Conservation (phyloP, 1,140 invertebrate species). For the Pseudomyrmex pallidus region DNA sequence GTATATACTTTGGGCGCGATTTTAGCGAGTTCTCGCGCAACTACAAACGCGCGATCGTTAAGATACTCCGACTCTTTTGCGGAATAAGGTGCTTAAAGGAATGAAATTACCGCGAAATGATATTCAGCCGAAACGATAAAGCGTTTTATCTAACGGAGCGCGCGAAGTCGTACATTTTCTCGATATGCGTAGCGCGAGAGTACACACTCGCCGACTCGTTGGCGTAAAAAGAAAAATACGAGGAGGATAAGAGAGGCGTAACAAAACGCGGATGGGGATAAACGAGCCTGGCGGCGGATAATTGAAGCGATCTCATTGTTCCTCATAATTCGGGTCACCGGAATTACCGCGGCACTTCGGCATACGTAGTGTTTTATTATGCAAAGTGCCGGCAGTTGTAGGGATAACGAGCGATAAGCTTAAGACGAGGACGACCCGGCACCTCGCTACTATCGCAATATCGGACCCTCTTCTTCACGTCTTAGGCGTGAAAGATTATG, state of each 20-base stretch:
- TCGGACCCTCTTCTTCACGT: conserved; percentile 53
- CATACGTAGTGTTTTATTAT: conserved; percentile 70
- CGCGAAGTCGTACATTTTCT: conserved; percentile 21
- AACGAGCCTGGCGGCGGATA: conserved; percentile 44
- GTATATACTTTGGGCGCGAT: not conserved
- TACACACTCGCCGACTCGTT: not conserved
- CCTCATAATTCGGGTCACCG: conserved; percentile 62
- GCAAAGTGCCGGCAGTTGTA: conserved; percentile 61
- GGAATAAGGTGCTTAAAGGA: conserved; percentile 33
- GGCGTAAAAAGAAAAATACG: conserved; percentile 34
- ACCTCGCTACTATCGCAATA: conserved; percentile 52
- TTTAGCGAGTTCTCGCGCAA: too few species aligned
- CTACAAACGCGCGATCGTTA: not conserved
- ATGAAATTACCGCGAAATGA: conserved; percentile 21
- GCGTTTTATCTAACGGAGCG: conserved; percentile 10
- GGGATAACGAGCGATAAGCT: conserved; percentile 69
- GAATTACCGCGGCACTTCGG: conserved; percentile 53
- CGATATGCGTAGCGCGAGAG: too few species aligned
- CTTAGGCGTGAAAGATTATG: conserved; percentile 59
- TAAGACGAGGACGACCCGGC: conserved; percentile 49
- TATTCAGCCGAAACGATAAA: conserved; percentile 18
- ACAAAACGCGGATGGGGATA: conserved; percentile 30
- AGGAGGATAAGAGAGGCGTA: conserved; percentile 2
- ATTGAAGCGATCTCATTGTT: conserved; percentile 65
- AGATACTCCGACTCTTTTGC: not conserved